Evolutionary conservation across 2,888 invertebrate genomes (phyloP).

Genomic region (Ditylenchus weischeri): DNA sequence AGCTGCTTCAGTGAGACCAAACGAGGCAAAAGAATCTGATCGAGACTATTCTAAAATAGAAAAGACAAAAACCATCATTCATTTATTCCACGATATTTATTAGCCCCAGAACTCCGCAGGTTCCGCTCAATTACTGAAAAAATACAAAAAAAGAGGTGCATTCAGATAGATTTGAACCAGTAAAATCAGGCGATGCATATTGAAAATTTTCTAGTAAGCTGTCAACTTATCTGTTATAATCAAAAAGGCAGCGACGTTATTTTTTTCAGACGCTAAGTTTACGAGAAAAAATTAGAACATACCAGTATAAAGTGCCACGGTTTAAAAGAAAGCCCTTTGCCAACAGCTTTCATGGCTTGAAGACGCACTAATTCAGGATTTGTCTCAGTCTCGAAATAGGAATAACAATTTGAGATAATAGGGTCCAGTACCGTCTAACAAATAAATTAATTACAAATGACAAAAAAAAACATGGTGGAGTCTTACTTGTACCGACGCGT

Average conservation of each 20-base stretch:
- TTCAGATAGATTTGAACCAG: no score
- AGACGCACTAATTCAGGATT: constrained; percentile 9
- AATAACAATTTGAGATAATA: constrained; percentile 21
- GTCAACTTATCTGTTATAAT: no score
- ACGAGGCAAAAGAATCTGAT: constrained; percentile 21
- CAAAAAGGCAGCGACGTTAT: no score
- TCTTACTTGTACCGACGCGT: constrained; percentile 5
- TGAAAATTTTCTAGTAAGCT: no score
- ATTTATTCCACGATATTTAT: no score
- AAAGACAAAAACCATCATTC: no score
- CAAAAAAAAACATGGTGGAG: constrained; percentile 2
- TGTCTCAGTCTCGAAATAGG: constrained; percentile 16
- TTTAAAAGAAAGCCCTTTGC: constrained; percentile 24
- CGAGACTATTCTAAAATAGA: constrained; percentile 18
- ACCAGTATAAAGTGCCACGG: constrained; percentile 18
- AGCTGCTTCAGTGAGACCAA: constrained; percentile 16
- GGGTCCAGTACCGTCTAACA: constrained; percentile 15
- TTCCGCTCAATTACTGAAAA: no score
- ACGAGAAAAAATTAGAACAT: neutral
- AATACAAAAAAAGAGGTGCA: no score
- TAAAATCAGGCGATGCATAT: no score
- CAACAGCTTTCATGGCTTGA: constrained; percentile 21
- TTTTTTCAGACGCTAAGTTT: neutral
- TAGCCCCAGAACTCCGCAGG: no score
- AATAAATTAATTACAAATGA: neutral